These are phyloP conservation scores for Euthynnus affinis DNA, from an alignment of 2,797 vertebrate genomes.

Conservation along the genomic window DNA sequence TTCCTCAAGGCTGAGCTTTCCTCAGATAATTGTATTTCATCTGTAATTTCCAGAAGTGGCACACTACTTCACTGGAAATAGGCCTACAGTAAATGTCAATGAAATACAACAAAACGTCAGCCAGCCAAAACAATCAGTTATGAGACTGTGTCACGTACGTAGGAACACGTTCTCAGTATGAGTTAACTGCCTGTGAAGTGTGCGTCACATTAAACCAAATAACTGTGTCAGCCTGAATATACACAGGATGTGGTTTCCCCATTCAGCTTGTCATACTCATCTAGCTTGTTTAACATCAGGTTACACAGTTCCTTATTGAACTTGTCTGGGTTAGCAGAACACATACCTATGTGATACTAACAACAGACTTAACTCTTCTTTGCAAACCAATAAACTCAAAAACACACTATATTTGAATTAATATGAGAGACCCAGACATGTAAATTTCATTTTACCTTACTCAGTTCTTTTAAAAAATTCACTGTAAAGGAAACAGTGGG, in stretches of 20 bases:
- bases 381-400: neutral
- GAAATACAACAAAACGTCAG: constrained; percentile 25
- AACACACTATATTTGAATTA: neutral
- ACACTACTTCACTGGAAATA: constrained; percentile 50
- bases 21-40: neutral
- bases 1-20: neutral
- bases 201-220: constrained; percentile 59
- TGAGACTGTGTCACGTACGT: constrained; percentile 16
- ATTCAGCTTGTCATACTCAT: constrained; percentile 30
- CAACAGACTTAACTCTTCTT: neutral
- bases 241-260: constrained; percentile 76
- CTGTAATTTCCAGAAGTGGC: constrained; percentile 54
- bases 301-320: neutral
- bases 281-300: neutral
- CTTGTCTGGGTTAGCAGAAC: neutral
- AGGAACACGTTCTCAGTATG: constrained; percentile 59
- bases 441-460: neutral
- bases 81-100: constrained; percentile 42
- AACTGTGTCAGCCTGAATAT: constrained; percentile 58
- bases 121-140: constrained; percentile 35
- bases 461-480: neutral
- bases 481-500: constrained; percentile 59
- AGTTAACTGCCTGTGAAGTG: constrained; percentile 53
- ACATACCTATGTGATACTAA: neutral
- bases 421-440: neutral